phyloP scores from a whole-genome alignment of 2,797 vertebrate species.

The Silurus lanzhouensis region DNA sequence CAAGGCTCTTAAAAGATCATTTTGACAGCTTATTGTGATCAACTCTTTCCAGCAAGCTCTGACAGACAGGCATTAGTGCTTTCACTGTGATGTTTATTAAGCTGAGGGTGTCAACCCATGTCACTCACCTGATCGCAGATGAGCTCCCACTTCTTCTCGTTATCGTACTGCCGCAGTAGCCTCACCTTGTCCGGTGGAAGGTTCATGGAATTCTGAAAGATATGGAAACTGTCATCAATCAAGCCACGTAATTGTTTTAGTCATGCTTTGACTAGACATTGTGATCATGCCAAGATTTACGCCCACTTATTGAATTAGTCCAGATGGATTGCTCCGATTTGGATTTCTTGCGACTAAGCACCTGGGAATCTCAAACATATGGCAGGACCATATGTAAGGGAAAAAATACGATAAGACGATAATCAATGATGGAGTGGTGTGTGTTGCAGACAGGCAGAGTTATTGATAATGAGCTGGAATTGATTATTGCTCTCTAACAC shows the following conservation, averaged over 20 bases:
- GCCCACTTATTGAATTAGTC: background rate
- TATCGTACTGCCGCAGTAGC: conserved; percentile 93
- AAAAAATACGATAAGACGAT: background rate
- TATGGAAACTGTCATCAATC: conserved; percentile 15
- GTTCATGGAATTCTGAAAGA: conserved; percentile 93
- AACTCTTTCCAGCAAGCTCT: background rate
- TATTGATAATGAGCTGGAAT: background rate
- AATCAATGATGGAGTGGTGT: too few species aligned
- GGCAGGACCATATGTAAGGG: background rate
- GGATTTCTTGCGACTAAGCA: background rate
- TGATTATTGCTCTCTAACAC: background rate
- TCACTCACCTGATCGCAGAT: conserved; percentile 93
- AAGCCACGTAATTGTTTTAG: background rate
- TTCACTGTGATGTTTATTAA: background rate
- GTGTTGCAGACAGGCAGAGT: background rate
- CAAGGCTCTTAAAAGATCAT: too few species aligned
- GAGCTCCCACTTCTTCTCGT: conserved; percentile 98
- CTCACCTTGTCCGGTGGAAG: conserved; percentile 96
- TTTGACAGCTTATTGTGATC: background rate
- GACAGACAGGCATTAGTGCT: background rate
- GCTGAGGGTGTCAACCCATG: background rate
- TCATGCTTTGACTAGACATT: background rate
- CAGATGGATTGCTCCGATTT: conserved; percentile 22
- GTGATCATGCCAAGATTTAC: conserved; percentile 9
- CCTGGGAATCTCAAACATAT: conserved; percentile 7